Conservation (phyloP, 2,888 invertebrate species). For the Cinara cedri region DNA sequence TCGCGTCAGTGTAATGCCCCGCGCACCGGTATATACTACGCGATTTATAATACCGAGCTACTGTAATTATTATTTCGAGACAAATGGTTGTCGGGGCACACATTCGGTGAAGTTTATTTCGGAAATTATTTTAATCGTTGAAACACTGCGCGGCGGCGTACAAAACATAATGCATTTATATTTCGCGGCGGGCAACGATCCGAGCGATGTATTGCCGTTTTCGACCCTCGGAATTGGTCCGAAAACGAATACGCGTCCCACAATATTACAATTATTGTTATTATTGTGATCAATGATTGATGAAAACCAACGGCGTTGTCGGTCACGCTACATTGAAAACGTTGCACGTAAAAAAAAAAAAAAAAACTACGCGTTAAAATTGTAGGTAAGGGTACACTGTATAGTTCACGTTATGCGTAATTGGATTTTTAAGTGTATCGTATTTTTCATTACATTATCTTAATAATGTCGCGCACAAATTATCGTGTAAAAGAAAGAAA, state of each 20-base stretch:
- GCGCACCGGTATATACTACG: neutral
- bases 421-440: neutral
- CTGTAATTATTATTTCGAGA: conserved; percentile 7
- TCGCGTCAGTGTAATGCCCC: too few relatives aligned
- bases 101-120: neutral
- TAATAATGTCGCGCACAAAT: neutral
- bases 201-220: conserved; percentile 8
- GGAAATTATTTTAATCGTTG: conserved; percentile 14
- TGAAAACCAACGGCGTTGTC: too few relatives aligned
- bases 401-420: too few relatives aligned
- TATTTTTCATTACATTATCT: neutral
- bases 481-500: neutral
- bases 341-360: neutral
- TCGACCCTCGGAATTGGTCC: conserved; percentile 2
- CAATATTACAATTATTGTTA: too few relatives aligned
- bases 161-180: too few relatives aligned
- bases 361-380: neutral
- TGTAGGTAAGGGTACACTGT: too few relatives aligned
- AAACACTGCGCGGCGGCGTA: neutral
- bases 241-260: conserved; percentile 7
- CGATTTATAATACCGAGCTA: neutral
- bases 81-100: conserved; percentile 4
- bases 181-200: conserved; percentile 1
- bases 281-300: too few relatives aligned
- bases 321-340: too few relatives aligned